Conservation (phyloP, 2,888 invertebrate species). For the Chymomyza fuscimana region DNA sequence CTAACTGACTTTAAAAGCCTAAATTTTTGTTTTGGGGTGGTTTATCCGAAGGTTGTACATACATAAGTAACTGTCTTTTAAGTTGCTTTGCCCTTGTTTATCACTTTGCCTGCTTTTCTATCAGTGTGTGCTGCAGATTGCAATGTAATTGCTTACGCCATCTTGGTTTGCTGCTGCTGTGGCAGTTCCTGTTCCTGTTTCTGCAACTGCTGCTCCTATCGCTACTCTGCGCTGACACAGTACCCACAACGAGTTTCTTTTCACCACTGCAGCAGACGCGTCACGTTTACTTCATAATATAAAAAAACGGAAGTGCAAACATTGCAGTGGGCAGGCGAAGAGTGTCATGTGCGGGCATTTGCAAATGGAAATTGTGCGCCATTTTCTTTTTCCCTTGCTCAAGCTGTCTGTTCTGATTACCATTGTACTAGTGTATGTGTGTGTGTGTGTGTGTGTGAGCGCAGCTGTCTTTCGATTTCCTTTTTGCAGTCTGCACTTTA, state of each 20-base stretch:
- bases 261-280: neutral
- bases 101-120: neutral
- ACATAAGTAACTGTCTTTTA: no score
- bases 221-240: no score
- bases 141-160: neutral
- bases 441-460: neutral
- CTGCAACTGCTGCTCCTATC: neutral
- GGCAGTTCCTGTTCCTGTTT: no score
- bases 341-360: neutral
- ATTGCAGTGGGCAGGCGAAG: slow-evolving; percentile 19
- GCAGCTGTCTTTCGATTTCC: neutral
- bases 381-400: neutral
- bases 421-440: neutral
- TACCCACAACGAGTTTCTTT: neutral
- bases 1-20: no score
- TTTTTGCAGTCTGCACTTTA: neutral
- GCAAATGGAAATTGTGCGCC: slow-evolving; percentile 10
- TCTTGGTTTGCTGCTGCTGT: neutral
- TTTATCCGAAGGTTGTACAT: no score
- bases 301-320: slow-evolving; percentile 26
- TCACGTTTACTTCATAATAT: slow-evolving; percentile 1
- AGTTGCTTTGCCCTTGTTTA: slow-evolving; percentile 5
- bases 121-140: neutral
- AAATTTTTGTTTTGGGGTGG: no score
- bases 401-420: neutral